phyloP scores from a whole-genome alignment of 64 coral and sea anemone species.

The Hydrozoanthus tunicans region DNA sequence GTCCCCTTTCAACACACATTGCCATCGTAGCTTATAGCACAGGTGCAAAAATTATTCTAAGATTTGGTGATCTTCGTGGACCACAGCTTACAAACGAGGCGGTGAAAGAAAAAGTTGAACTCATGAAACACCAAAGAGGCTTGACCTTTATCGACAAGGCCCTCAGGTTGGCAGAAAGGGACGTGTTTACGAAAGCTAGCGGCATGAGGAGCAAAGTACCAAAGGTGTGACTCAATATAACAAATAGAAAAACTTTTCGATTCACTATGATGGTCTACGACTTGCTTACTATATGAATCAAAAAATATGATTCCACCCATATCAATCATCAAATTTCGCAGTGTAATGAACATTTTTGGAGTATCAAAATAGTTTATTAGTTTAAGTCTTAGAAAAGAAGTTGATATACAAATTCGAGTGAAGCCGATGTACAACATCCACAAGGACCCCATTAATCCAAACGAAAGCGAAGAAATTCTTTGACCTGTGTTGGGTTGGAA shows the following conservation, averaged over 20 bases:
- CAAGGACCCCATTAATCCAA: no score
- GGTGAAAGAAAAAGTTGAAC: slow-evolving; percentile 28
- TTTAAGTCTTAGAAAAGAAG: no score
- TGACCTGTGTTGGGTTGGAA: no score
- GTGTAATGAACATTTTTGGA: no score
- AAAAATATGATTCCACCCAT: no score
- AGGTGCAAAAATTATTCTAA: slow-evolving; percentile 17
- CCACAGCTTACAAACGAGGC: slow-evolving; percentile 5
- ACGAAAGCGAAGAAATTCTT: no score
- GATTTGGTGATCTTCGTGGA: slow-evolving; percentile 17
- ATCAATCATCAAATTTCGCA: no score
- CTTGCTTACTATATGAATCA: no score
- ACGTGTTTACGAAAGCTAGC: slow-evolving; percentile 20
- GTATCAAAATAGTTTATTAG: no score
- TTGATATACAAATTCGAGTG: no score
- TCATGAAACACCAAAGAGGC: slow-evolving; percentile 46
- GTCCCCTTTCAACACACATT: slow-evolving; percentile 20
- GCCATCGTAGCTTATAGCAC: slow-evolving; percentile 71
- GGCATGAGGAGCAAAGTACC: slow-evolving; percentile 55
- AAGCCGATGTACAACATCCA: no score
- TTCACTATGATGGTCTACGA: no score
- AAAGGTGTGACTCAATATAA: slow-evolving; percentile 30
- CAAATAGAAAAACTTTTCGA: neutral
- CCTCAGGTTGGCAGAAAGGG: slow-evolving; percentile 43
- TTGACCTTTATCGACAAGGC: slow-evolving; percentile 67